Evolutionary conservation across 1,140 invertebrate species (phyloP).

Genomic region (Dendroctonus ponderosae): DNA sequence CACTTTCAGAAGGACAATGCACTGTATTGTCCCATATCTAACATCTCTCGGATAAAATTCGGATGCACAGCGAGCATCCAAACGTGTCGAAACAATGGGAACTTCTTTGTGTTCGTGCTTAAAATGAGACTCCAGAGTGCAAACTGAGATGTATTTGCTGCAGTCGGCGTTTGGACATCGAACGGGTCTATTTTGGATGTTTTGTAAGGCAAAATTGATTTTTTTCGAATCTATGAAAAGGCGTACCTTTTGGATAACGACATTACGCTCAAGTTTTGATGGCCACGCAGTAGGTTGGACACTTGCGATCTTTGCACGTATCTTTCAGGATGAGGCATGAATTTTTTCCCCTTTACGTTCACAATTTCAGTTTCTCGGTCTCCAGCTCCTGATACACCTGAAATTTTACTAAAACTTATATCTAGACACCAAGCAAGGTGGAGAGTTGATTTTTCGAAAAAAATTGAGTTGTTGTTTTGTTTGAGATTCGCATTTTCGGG

Average conservation of each 20-base stretch:
- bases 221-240: neutral
- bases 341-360: constrained; percentile 2
- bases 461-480: too few relatives aligned
- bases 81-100: constrained; percentile 47
- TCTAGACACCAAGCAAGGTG: too few relatives aligned
- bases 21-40: constrained; percentile 29
- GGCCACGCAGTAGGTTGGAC: constrained; percentile 6
- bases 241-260: constrained; percentile 24
- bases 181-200: constrained; percentile 35
- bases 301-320: constrained; percentile 13
- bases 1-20: constrained; percentile 39
- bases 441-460: too few relatives aligned
- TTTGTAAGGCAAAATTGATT: neutral
- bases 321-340: constrained; percentile 18
- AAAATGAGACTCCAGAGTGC: constrained; percentile 41
- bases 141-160: constrained; percentile 41
- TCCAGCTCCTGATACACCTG: constrained; percentile 1
- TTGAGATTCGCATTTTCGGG: too few relatives aligned
- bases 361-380: constrained; percentile 22
- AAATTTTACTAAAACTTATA: too few relatives aligned
- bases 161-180: constrained; percentile 42
- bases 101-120: constrained; percentile 45
- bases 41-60: constrained; percentile 42
- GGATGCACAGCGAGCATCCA: constrained; percentile 51
- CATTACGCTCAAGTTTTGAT: constrained; percentile 15